Base-by-base conservation (phyloP, 2,113 vertebrate genomes). In the Odontesthes bonariensis region DNA sequence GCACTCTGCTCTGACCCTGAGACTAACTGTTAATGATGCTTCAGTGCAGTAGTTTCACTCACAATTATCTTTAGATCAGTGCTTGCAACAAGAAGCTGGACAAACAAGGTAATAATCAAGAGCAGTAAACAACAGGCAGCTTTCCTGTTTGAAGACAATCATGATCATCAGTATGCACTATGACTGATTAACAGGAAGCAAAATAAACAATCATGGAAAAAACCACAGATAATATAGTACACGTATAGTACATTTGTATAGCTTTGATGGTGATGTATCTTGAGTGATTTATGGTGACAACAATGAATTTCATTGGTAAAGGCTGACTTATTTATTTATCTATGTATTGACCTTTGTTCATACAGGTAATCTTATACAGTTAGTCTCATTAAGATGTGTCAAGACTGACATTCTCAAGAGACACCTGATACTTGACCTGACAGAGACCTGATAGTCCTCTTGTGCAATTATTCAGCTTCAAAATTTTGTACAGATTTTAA, bases 51-150 rank as follows among this genome's bases (percentile, higher is more conserved):
- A 40, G 63, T 56, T 63, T 77, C 10, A 23, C 42, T 65, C 42
- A 32, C 16, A 33, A 49, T 40, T 56, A 76, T 88, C 55, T 76
- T 10, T 8, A 79, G 32, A 76, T 72, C 86, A 32, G 55, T 10
- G 57, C 19, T 27, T 31, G 58, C 64, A 73, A 71, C 58, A 70
- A 74, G 56, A 85, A 12, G 63, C 74, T 38, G 42, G 31, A 80
- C 44, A 83, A 83, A 83, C 85, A 83, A 61, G 71, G 79, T 72
- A 73, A 88, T 89, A 81, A 87, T 86, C 73, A 85, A 35, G 61
- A 49, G 51, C 8, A 10, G 76, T 80, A 78, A 88, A 87, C 79
- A 87, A 74, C 58, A 17, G 7, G 62, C 40, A 46, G 57, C 49
- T 70, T 86, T 89, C 82, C 87, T 85, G 84, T 84, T 76, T 33